Evolutionary conservation across 1,140 invertebrate genomes (phyloP), one percentile per base, ranked within the genome.

Genomic region (Leptopilina clavipes): DNA sequence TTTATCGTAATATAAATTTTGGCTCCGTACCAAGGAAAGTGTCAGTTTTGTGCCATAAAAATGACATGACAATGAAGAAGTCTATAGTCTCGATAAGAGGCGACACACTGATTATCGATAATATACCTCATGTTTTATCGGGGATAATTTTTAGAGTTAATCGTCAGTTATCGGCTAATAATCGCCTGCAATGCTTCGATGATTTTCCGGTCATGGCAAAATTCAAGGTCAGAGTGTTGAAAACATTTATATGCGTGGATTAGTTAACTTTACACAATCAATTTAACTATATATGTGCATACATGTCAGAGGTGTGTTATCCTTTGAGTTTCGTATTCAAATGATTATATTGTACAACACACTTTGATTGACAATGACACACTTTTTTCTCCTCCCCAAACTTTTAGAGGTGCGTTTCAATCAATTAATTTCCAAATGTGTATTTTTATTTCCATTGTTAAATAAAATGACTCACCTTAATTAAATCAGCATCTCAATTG

Each of bases 401-500:
- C 37, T 11, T 59, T 56, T 8, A 19, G 25, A 31, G 25, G 5
- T 1, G 25, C 25, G 48, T n/a, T n/a, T n/a, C n/a, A n/a, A n/a
- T n/a, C n/a, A n/a, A n/a, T n/a, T n/a, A n/a, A n/a, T n/a, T n/a
- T n/a, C n/a, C 25, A 31, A 31, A 31, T 2, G 5, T 2, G 25
- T 31, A 31, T 31, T 31, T 2, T 31, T 31, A 31, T 31, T 31
- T 31, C 5, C 25, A 2, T 31, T 31, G 5, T 31, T 1, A 17
- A 14, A 19, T 10, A 59, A 6, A 37, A 19, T 0, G 40, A 71
- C 73, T 85, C 78, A 88, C 87, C 85, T 86, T 86, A 88, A 43
- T 81, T 81, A 71, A 78, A 85, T 59, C 81, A 83, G 77, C 88
- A 90, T 90, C 82, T 83, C 59, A 86, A 79, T 65, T 76, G 81